Conservation (phyloP, 2,888 invertebrate genomes). For the Meteorus colon region DNA sequence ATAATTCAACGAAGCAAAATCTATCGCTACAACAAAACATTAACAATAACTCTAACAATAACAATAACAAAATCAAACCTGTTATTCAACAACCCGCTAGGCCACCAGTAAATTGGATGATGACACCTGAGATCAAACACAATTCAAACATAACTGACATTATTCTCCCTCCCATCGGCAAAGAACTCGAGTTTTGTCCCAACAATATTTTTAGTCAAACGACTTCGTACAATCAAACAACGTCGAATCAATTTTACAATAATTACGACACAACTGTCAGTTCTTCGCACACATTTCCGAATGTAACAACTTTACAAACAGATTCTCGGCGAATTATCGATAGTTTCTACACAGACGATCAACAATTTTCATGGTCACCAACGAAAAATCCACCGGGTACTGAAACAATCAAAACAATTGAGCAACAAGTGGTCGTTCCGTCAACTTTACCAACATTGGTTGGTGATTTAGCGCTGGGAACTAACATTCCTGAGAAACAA, state of each 20-base stretch:
- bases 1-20: slow-evolving; percentile 56
- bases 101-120: slow-evolving; percentile 79
- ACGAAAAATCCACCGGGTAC: slow-evolving; percentile 74
- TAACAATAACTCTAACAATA: slow-evolving; percentile 50
- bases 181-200: slow-evolving; percentile 71
- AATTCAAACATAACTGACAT: slow-evolving; percentile 71
- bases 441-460: slow-evolving; percentile 78
- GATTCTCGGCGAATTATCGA: slow-evolving; percentile 63
- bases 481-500: slow-evolving; percentile 68
- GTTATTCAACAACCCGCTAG: slow-evolving; percentile 68
- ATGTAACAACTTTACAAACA: slow-evolving; percentile 65
- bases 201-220: slow-evolving; percentile 70
- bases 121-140: slow-evolving; percentile 75
- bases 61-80: slow-evolving; percentile 48
- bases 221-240: slow-evolving; percentile 65
- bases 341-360: slow-evolving; percentile 71
- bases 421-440: slow-evolving; percentile 73
- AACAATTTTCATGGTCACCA: slow-evolving; percentile 77
- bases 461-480: slow-evolving; percentile 77
- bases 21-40: slow-evolving; percentile 52
- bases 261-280: slow-evolving; percentile 66
- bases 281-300: slow-evolving; percentile 65
- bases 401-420: slow-evolving; percentile 64
- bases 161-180: slow-evolving; percentile 73
- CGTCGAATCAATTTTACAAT: slow-evolving; percentile 69